phyloP scores from a whole-genome alignment of 2,113 vertebrate species.

The Limnothrissa miodon region DNA sequence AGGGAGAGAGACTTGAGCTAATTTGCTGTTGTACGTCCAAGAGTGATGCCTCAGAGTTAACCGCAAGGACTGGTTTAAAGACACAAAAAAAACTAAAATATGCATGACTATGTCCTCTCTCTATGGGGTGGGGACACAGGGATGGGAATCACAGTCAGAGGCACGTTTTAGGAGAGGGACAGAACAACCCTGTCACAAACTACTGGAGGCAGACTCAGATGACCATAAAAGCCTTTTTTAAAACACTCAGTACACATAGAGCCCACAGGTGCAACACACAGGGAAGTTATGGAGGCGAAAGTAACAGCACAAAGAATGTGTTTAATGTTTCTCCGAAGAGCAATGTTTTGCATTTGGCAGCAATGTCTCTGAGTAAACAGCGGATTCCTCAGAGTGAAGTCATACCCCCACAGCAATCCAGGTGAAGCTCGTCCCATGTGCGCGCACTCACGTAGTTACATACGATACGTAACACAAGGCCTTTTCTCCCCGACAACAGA shows the following conservation, averaged over 20 bases:
- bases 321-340: conserved; percentile 8
- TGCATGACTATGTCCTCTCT: conserved; percentile 12
- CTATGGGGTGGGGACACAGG: neutral
- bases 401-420: conserved; percentile 5
- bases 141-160: neutral
- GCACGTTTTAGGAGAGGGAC: neutral
- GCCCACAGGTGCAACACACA: neutral
- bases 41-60: neutral
- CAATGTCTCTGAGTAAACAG: neutral
- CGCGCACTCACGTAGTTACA: neutral
- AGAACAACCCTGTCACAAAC: neutral
- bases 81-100: conserved; percentile 9
- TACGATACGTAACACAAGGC: neutral
- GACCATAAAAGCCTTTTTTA: neutral
- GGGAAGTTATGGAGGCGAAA: neutral
- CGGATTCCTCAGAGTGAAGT: neutral
- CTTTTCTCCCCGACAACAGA: neutral
- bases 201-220: neutral
- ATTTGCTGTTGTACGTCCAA: conserved; percentile 18
- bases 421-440: neutral
- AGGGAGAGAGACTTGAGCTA: neutral
- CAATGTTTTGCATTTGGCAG: neutral
- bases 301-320: conserved; percentile 2
- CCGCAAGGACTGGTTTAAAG: neutral
- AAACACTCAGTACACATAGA: neutral